Percentiles rank a stretch among this genome's conserved stretches.
Evolutionary conservation across 2,113 vertebrate genomes (phyloP).

Genomic region (Prolemur simus): DNA sequence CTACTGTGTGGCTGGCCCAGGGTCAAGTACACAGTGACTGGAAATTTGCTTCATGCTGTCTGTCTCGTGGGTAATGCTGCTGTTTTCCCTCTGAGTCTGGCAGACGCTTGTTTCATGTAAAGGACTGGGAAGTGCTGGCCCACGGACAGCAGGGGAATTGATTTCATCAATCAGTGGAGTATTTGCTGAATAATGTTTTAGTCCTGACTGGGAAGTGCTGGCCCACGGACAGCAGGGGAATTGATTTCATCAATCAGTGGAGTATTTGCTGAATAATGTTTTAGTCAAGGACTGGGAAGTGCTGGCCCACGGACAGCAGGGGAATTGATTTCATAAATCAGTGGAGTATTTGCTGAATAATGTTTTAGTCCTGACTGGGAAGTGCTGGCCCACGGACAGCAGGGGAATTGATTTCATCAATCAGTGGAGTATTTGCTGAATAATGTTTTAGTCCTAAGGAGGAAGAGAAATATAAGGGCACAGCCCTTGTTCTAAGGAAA

Average conservation of each 20-base stretch:
- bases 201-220: not conserved
- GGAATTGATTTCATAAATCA: not conserved
- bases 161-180: not conserved
- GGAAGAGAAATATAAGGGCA: not conserved
- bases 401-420: not conserved
- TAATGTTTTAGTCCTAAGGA: not conserved
- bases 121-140: not conserved
- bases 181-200: not conserved
- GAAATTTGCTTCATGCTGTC: not conserved
- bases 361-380: not conserved
- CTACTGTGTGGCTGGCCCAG: not conserved
- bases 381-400: not conserved
- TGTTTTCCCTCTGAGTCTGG: not conserved
- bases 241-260: not conserved
- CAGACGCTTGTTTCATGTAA: not conserved
- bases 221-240: not conserved
- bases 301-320: not conserved
- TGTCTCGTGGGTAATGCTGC: not conserved
- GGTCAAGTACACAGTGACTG: not conserved
- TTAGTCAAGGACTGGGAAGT: too few relatives aligned
- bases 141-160: not conserved
- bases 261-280: not conserved
- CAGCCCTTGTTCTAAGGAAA: not conserved
- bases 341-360: not conserved
- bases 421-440: not conserved